These are phyloP conservation scores for Characodon lateralis DNA, from an alignment of 2,797 vertebrate species.

Conservation along the genomic window DNA sequence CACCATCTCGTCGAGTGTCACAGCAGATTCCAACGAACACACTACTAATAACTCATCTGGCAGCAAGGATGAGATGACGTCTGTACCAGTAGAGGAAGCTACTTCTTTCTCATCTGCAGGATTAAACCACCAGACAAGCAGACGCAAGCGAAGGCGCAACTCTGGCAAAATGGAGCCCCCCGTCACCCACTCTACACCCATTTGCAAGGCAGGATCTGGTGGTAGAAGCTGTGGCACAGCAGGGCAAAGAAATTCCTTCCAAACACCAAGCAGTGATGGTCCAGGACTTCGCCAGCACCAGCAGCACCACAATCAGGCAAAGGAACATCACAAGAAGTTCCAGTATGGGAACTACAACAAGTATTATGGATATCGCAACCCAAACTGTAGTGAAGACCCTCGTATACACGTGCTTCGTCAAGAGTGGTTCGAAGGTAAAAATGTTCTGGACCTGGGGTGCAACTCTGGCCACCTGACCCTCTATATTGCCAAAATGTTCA, in stretches of 20 bases:
- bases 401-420: slow-evolving; percentile 82
- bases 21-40: slow-evolving; percentile 68
- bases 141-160: slow-evolving; percentile 84
- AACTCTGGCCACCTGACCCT: slow-evolving; percentile 93
- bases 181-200: slow-evolving; percentile 52
- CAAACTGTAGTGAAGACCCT: slow-evolving; percentile 84
- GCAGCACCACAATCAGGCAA: slow-evolving; percentile 49
- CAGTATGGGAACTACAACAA: slow-evolving; percentile 95
- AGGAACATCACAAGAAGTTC: slow-evolving; percentile 82
- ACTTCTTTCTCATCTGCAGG: slow-evolving; percentile 31
- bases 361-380: slow-evolving; percentile 95
- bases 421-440: slow-evolving; percentile 90
- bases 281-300: slow-evolving; percentile 63
- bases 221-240: slow-evolving; percentile 43
- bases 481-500: slow-evolving; percentile 87
- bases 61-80: slow-evolving; percentile 76
- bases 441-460: slow-evolving; percentile 90
- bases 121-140: slow-evolving; percentile 64
- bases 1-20: slow-evolving; percentile 40
- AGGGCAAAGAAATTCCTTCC: slow-evolving; percentile 55
- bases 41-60: slow-evolving; percentile 80
- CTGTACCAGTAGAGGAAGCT: slow-evolving; percentile 53
- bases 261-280: slow-evolving; percentile 58
- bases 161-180: slow-evolving; percentile 80
- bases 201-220: slow-evolving; percentile 47